A percentile compares a stretch with the other conserved stretches of the same genome.
Conservation (phyloP, 2,797 vertebrate genomes). For the Cossypha heuglini region DNA sequence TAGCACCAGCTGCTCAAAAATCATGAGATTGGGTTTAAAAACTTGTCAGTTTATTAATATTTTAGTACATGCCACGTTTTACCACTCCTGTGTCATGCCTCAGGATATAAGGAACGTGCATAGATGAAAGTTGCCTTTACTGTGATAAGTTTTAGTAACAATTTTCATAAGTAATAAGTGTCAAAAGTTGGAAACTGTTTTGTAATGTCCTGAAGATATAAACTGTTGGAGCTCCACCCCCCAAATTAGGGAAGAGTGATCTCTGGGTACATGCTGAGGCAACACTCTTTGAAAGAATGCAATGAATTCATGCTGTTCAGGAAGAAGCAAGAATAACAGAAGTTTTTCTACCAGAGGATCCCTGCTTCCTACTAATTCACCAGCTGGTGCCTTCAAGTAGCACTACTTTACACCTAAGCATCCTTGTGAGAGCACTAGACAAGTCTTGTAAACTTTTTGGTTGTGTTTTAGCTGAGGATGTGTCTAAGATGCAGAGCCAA, state of each 20-base stretch:
- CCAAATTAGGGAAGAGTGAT: not conserved
- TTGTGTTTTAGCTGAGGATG: not conserved
- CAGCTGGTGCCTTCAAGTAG: not conserved
- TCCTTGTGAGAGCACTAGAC: not conserved
- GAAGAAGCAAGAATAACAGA: not conserved
- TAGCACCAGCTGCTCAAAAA: not conserved
- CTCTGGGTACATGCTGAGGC: not conserved
- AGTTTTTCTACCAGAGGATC: not conserved
- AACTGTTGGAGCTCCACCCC: not conserved
- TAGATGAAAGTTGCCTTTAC: not conserved
- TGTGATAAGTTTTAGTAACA: not conserved
- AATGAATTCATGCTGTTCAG: not conserved
- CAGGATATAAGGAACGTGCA: not conserved
- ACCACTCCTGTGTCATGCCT: not conserved
- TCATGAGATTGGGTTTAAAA: not conserved
- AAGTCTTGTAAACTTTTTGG: not conserved
- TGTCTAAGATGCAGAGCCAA: not conserved
- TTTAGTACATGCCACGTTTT: not conserved
- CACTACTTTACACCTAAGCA: not conserved
- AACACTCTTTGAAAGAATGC: not conserved
- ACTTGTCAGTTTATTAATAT: not conserved
- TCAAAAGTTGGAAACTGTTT: not conserved
- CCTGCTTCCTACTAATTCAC: not conserved
- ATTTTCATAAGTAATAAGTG: not conserved
- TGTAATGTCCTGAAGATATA: not conserved